These are phyloP conservation scores for Pogona vitticeps DNA, from an alignment of 2,113 vertebrate species.

Conservation along the genomic window DNA sequence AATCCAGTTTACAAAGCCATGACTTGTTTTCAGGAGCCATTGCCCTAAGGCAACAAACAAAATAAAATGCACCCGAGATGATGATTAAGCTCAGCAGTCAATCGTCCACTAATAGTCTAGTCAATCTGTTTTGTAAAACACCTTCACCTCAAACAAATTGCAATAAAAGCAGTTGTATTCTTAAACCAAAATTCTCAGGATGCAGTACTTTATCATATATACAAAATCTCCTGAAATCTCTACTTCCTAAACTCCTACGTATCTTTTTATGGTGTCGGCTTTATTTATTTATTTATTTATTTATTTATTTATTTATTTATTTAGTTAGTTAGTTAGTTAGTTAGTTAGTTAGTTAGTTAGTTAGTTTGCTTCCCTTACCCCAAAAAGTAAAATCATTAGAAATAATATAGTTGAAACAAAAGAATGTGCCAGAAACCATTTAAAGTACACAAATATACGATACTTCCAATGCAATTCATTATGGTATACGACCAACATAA, in stretches of 20 bases:
- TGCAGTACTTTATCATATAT: not conserved
- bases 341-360: too few species aligned
- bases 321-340: too few species aligned
- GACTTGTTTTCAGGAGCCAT: not conserved
- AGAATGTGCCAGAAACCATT: not conserved
- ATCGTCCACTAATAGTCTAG: not conserved
- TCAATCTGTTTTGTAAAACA: not conserved
- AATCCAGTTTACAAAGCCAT: constrained; percentile 7
- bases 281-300: too few species aligned
- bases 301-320: too few species aligned
- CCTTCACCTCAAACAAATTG: not conserved
- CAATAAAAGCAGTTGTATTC: not conserved
- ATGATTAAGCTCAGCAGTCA: not conserved
- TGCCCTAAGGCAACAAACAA: not conserved
- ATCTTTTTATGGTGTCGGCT: too few species aligned
- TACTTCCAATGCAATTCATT: not conserved
- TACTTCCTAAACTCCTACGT: not conserved
- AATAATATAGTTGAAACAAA: not conserved
- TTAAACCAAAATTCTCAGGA: not conserved
- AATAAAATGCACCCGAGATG: not conserved
- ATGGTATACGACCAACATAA: too few species aligned
- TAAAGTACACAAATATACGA: not conserved
- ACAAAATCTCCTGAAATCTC: not conserved
- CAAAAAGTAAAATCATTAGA: not conserved
- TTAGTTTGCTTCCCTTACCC: not conserved